Percentiles rank a stretch among this genome's conserved stretches.
phyloP scores from a whole-genome alignment of 1,140 invertebrate genomes.

The Heliconius melpomene region DNA sequence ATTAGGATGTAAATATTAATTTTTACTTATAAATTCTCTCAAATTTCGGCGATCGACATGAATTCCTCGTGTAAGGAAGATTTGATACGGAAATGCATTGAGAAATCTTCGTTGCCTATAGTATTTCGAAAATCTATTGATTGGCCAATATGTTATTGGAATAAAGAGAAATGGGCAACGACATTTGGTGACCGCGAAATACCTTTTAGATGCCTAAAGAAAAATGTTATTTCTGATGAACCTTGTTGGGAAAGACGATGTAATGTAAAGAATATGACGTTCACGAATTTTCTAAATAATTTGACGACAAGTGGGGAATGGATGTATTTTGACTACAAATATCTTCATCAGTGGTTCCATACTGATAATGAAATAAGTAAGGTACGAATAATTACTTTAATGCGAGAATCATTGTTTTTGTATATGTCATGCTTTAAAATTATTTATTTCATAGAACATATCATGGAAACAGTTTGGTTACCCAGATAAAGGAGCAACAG shows the following conservation, averaged over 20 bases:
- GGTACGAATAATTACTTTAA: slow-evolving; percentile 59
- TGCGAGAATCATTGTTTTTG: not conserved
- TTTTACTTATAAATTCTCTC: not conserved
- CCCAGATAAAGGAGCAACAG: slow-evolving; percentile 83
- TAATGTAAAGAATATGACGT: slow-evolving; percentile 78
- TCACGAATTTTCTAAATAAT: slow-evolving; percentile 84
- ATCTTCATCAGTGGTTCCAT: slow-evolving; percentile 87
- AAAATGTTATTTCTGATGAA: slow-evolving; percentile 72
- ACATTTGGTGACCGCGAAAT: slow-evolving; percentile 69
- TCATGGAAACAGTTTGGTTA: slow-evolving; percentile 91
- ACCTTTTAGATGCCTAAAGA: slow-evolving; percentile 74
- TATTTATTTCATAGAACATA: slow-evolving; percentile 79
- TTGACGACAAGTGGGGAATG: slow-evolving; percentile 79
- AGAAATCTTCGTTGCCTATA: slow-evolving; percentile 56
- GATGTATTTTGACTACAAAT: slow-evolving; percentile 94
- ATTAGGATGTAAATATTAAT: not conserved
- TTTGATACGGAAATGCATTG: slow-evolving; percentile 51
- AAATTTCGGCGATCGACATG: slow-evolving; percentile 38
- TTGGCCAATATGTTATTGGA: slow-evolving; percentile 71
- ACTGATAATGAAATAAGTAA: slow-evolving; percentile 83
- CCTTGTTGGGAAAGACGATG: slow-evolving; percentile 90
- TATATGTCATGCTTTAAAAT: slow-evolving; percentile 4
- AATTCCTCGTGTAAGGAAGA: slow-evolving; percentile 50
- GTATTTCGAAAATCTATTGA: slow-evolving; percentile 61
- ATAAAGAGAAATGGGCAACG: slow-evolving; percentile 77